Percentiles rank a stretch among this genome's conserved stretches.
Conservation (phyloP, 2,888 invertebrate genomes). For the Elgonia sp. region DNA sequence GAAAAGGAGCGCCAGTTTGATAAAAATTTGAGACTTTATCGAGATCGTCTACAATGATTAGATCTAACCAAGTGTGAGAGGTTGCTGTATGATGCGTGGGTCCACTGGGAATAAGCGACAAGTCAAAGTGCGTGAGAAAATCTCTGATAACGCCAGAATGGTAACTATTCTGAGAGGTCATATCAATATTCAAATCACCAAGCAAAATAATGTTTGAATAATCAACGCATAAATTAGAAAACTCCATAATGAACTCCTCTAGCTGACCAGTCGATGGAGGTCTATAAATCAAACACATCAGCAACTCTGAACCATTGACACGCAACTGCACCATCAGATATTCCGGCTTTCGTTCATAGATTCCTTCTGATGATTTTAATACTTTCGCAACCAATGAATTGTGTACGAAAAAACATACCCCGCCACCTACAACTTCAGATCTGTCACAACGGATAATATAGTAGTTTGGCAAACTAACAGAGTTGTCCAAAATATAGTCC, state of each 20-base stretch:
- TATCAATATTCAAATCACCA: too few relatives aligned
- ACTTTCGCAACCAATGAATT: too few relatives aligned
- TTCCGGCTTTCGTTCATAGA: neutral
- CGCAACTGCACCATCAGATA: neutral
- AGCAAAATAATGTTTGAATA: too few relatives aligned
- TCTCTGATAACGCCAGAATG: too few relatives aligned
- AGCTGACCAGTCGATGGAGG: too few relatives aligned
- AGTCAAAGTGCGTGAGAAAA: neutral
- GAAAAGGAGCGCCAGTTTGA: neutral
- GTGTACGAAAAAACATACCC: too few relatives aligned
- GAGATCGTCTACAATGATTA: neutral
- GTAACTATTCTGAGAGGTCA: too few relatives aligned
- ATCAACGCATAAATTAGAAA: too few relatives aligned
- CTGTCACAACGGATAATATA: neutral
- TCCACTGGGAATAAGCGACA: neutral
- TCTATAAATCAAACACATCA: too few relatives aligned
- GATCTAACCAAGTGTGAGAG: conserved; percentile 3
- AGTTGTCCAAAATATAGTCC: neutral
- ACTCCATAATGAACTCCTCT: too few relatives aligned
- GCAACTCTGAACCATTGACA: neutral
- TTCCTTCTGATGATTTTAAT: too few relatives aligned
- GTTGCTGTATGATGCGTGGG: neutral
- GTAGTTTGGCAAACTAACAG: neutral
- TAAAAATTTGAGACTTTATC: neutral
- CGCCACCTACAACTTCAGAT: too few relatives aligned